Conservation (phyloP, 2,113 vertebrate genomes). For the Pampusana beccarii region DNA sequence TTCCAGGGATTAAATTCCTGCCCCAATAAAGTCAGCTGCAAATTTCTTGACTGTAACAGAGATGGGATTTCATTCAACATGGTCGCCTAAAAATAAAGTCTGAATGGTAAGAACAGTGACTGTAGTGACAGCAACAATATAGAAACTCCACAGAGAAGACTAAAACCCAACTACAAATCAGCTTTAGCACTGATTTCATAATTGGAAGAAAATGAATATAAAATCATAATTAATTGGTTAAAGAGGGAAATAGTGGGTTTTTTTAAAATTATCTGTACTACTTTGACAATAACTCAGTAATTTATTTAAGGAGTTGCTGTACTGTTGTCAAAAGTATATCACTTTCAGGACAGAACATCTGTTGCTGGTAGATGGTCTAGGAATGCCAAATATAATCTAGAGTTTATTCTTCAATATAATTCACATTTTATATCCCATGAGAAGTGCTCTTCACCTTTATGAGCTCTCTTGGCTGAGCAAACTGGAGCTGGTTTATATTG, state of each 20-base stretch:
- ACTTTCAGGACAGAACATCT: conserved; percentile 41
- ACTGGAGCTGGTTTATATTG: neutral
- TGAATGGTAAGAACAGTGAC: neutral
- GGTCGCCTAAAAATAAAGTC: neutral
- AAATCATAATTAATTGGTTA: neutral
- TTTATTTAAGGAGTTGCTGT: conserved; percentile 5
- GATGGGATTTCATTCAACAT: neutral
- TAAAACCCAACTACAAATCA: neutral
- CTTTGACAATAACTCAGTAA: neutral
- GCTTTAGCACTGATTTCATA: neutral
- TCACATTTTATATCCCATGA: conserved; percentile 31
- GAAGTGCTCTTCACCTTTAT: conserved; percentile 9
- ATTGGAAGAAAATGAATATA: neutral
- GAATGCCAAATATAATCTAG: conserved; percentile 7
- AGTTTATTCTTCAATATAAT: conserved; percentile 39
- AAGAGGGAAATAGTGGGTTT: neutral
- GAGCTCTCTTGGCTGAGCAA: conserved; percentile 34
- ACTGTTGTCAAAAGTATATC: conserved; percentile 5
- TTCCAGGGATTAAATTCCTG: neutral
- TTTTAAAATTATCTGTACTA: neutral
- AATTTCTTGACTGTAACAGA: neutral
- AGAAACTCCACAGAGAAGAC: neutral
- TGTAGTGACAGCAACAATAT: neutral
- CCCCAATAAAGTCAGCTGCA: neutral
- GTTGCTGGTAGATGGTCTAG: conserved; percentile 18